Base-by-base conservation (phyloP, 1,140 invertebrate genomes). In the Aphidius ervi region DNA sequence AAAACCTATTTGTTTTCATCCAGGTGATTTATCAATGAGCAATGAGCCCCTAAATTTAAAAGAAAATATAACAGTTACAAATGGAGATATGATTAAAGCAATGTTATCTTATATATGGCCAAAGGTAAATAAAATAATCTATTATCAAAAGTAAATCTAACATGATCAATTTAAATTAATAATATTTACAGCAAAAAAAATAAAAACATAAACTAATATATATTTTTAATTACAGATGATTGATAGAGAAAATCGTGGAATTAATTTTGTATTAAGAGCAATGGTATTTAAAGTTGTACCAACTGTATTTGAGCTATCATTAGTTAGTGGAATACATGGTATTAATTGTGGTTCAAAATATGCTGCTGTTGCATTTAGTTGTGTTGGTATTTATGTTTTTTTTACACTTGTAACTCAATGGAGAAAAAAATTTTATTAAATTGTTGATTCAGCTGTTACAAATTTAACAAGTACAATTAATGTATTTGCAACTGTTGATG, bases 211-310 rank as follows among this genome's bases (percentile, higher is more conserved):
- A 7, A 42, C 8, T 52, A 45, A 37, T 9, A 42, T 43, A 45
- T 10, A 10, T 46, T 56, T 57, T 10, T 59, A 46, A 46, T 67
- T 83, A 58, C 75, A 93, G 87, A 91, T 89, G 1, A 92, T 94
- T 67, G 92, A 94, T 73, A 81, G 92, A 63, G 92, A 92, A 9
- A 94, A 91, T 47, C 85, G 98, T 61, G 98, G 97, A 52, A 99
- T 99, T 48, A 98, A 98, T 82, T 98, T 98, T 83, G 94, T 98
- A 16, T 80, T 99, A 41, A 88, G 89, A 16, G 95, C 97, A 6
- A 90, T 99, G 85, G 92, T 99, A 31, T 99, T 99, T 76, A 99
- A 99, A 79, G 82, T 99, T 55, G 90, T 97, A n/a, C 98, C 98
- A 1, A 99, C 96, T 2, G 83, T 96, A 55, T 94, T 99, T 74